Evolutionary conservation across 2,888 invertebrate species (phyloP).

Genomic region (Cephus nigrinus): DNA sequence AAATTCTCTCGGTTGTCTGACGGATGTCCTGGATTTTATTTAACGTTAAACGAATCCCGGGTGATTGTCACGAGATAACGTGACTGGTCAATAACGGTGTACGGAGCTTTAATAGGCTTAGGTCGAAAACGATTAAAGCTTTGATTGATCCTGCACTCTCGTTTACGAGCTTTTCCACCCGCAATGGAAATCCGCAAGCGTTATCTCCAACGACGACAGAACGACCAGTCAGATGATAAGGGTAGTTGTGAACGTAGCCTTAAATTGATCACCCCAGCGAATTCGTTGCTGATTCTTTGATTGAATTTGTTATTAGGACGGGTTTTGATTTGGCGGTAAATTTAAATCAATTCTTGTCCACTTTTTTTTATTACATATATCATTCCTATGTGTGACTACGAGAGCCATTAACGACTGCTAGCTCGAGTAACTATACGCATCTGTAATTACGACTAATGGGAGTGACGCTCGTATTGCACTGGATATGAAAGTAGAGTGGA

Average conservation of each 20-base stretch:
- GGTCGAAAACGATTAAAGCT: not conserved
- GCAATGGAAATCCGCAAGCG: not conserved
- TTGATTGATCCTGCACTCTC: not conserved
- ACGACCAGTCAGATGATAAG: not conserved
- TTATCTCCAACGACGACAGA: not conserved
- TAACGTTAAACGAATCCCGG: not conserved
- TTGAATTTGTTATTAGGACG: not conserved
- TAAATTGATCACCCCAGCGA: not conserved
- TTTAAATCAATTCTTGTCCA: not conserved
- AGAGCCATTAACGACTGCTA: not conserved
- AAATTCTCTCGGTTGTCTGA: too few species aligned
- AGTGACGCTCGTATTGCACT: not conserved
- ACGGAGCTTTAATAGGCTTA: conserved; percentile 1
- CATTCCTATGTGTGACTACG: not conserved
- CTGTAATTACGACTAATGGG: not conserved
- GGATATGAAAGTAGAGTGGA: not conserved
- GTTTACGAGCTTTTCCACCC: not conserved
- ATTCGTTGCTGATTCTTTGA: not conserved
- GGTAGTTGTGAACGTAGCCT: not conserved
- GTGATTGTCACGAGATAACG: not conserved
- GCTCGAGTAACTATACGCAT: not conserved
- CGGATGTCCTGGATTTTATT: too few species aligned
- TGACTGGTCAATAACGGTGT: not conserved
- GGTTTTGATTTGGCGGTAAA: not conserved
- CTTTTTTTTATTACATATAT: not conserved